A percentile compares a stretch with the other conserved stretches of the same genome.
phyloP scores from a whole-genome alignment of 2,113 vertebrate species.

The Pelusios castaneus region DNA sequence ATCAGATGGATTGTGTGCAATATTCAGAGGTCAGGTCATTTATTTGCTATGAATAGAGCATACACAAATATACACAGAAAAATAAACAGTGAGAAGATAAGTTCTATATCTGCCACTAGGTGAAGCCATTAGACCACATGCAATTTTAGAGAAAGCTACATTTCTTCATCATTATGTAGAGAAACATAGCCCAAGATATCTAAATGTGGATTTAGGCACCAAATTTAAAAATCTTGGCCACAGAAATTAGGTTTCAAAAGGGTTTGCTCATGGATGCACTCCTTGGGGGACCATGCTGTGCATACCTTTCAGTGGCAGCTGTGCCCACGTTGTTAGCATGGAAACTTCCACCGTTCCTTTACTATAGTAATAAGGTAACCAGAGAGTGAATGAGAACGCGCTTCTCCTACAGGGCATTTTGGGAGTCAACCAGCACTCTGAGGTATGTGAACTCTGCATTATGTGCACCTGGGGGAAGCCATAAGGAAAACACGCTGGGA shows the following conservation, averaged over 20 bases:
- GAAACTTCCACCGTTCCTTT: not conserved
- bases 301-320: not conserved
- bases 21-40: not conserved
- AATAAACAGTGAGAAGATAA: not conserved
- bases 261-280: not conserved
- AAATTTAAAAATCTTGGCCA: not conserved
- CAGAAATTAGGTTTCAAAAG: not conserved
- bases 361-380: not conserved
- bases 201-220: not conserved
- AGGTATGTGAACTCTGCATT: not conserved
- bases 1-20: not conserved
- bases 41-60: not conserved
- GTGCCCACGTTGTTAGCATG: not conserved
- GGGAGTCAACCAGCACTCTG: not conserved
- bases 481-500: not conserved
- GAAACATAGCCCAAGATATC: not conserved
- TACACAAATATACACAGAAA: not conserved
- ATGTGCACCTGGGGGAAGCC: rapidly evolving
- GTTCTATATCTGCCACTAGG: not conserved
- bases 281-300: not conserved
- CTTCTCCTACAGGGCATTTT: not conserved
- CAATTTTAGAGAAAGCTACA: not conserved
- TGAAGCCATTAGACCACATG: not conserved
- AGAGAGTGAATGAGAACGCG: not conserved
- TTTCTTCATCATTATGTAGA: not conserved